Evolutionary conservation across 1,140 invertebrate genomes (phyloP), one percentile per base, ranked within the genome.

Genomic region (Onthophagus taurus): DNA sequence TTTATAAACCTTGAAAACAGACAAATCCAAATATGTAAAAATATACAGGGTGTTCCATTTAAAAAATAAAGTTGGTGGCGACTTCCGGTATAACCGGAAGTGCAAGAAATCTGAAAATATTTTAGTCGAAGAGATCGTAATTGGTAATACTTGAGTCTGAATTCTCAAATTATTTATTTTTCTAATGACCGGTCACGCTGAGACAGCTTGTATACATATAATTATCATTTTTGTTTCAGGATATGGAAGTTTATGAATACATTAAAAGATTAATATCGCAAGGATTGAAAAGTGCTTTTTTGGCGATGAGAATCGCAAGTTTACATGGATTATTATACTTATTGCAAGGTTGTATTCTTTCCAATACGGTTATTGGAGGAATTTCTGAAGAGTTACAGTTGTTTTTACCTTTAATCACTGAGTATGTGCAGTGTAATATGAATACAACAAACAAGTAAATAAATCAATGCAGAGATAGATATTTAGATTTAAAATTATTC

Each of bases 291-390:
- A 79, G 74, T 54, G 71, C 67, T 9, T 79, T 80, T 57, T 53
- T 84, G 8, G 70, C 80, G 2, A 76, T 78, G 11, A 72, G 77
- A 55, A 75, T 83, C 26, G 72, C 80, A 8, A 73, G 80, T 19
- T 61, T 90, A 13, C 76, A 85, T 58, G 85, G 85, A 1, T 63
- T 82, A n/a, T 64, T 89, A 4, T 89, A 85, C 61, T 60, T 91
- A 31, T 65, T 90, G 26, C 78, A 78, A 73, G 81, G 74, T 47
- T 75, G 72, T 37, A 66, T 71, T 44, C 59, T 76, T 8, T 65
- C 70, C 2, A 72, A 74, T 44, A 76, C 71, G 38, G 69, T 70
- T 13, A 69, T 72, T 45, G 69, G 69, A 26, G 63, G 63, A 42
- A 59, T 71, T 36, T 70, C 69, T 29, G 77, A 80, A 45, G 73